A percentile compares a stretch with the other conserved stretches of the same genome.
Conservation (phyloP, 2,113 vertebrate species). For the Hemiprocne comata region DNA sequence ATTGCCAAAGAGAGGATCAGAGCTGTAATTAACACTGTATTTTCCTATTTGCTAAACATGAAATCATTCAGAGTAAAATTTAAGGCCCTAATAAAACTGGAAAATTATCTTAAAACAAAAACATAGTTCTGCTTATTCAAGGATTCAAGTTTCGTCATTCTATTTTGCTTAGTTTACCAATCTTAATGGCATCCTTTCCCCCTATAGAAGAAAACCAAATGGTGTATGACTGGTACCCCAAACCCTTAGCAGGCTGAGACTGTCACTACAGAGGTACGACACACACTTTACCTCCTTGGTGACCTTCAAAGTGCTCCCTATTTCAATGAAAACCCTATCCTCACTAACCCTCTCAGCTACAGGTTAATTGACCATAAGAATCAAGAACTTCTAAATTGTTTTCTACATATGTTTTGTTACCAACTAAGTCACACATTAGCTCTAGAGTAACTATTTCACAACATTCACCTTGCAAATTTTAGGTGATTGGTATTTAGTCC, state of each 20-base stretch:
- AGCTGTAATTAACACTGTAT: background rate
- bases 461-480: background rate
- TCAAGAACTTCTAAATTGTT: background rate
- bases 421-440: background rate
- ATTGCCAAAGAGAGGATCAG: background rate
- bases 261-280: background rate
- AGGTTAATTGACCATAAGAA: background rate
- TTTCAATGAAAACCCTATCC: background rate
- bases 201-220: background rate
- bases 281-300: background rate
- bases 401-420: background rate
- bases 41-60: background rate
- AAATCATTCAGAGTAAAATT: background rate
- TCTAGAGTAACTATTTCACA: background rate
- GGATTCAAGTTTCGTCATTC: background rate
- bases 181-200: background rate
- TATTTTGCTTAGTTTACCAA: background rate
- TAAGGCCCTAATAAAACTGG: background rate
- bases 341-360: background rate
- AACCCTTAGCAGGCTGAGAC: background rate
- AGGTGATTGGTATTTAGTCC: background rate
- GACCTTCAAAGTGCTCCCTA: background rate
- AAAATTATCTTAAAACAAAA: background rate
- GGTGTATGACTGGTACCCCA: background rate
- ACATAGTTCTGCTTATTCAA: background rate